These are phyloP conservation scores for Caenorhabditis brenneri DNA, from an alignment of 1,140 invertebrate genomes.

Conservation along the genomic window DNA sequence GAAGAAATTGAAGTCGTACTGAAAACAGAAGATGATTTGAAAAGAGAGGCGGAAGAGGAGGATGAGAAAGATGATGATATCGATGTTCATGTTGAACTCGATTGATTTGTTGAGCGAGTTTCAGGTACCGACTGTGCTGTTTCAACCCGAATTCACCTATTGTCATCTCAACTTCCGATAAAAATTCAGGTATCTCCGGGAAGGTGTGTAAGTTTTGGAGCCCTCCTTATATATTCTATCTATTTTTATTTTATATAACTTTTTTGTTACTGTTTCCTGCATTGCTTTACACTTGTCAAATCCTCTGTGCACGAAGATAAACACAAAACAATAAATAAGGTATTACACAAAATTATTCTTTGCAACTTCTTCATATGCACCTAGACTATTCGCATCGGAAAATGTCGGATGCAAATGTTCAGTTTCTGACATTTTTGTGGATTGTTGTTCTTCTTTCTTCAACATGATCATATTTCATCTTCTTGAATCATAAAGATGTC, in stretches of 20 bases:
- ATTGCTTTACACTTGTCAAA: background rate
- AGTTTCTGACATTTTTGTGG: too few relatives aligned
- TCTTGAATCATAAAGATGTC: too few relatives aligned
- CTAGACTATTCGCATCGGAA: too few relatives aligned
- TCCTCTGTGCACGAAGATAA: too few relatives aligned
- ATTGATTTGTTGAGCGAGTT: constrained; percentile 5
- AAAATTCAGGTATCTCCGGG: constrained; percentile 26
- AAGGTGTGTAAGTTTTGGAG: constrained; percentile 6
- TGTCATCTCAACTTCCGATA: background rate
- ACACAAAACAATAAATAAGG: too few relatives aligned
- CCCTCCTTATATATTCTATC: background rate
- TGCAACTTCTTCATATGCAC: too few relatives aligned
- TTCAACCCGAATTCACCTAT: background rate
- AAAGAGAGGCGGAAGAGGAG: constrained; percentile 46
- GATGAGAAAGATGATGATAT: constrained; percentile 45
- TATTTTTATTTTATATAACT: background rate
- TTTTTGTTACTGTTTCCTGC: background rate
- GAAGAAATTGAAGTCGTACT: constrained; percentile 1
- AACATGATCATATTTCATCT: too few relatives aligned
- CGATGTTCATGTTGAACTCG: constrained; percentile 41
- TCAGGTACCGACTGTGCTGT: background rate
- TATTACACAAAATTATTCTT: too few relatives aligned
- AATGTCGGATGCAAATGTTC: too few relatives aligned
- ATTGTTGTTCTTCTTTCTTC: too few relatives aligned
- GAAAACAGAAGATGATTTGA: constrained; percentile 44